Conservation (phyloP, 1,140 invertebrate genomes). For the Asbolus verrucosus region DNA sequence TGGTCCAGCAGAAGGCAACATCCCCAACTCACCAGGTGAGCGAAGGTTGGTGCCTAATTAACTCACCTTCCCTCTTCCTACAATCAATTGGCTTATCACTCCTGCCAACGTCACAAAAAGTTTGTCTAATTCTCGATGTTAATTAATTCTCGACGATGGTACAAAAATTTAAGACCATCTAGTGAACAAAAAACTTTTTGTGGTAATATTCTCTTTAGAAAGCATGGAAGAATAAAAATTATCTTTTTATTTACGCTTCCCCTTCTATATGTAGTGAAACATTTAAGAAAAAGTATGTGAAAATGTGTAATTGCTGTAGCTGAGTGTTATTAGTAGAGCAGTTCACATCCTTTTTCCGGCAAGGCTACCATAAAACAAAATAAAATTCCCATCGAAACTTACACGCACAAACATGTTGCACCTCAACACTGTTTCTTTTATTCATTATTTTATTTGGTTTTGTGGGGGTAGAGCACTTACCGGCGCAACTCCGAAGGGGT, state of each 20-base stretch:
- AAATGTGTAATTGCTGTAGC: too few species aligned
- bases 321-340: not conserved
- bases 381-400: conserved; percentile 43
- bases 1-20: conserved; percentile 68
- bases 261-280: conserved; percentile 15
- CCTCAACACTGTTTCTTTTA: conserved; percentile 41
- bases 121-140: not conserved
- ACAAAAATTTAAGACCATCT: too few species aligned
- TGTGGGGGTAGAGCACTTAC: conserved; percentile 63
- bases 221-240: conserved; percentile 12
- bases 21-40: conserved; percentile 60
- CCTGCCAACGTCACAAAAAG: conserved; percentile 21
- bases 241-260: conserved; percentile 25
- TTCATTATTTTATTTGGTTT: conserved; percentile 53
- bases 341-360: conserved; percentile 22
- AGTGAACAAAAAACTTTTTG: conserved; percentile 33
- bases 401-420: conserved; percentile 52
- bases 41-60: conserved; percentile 57
- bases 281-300: conserved; percentile 32
- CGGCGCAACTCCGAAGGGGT: conserved; percentile 65
- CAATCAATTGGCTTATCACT: conserved; percentile 18
- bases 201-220: not conserved
- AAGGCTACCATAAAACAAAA: conserved; percentile 28
- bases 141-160: too few species aligned
- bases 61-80: conserved; percentile 45